Evolutionary conservation across 2,113 vertebrate species (phyloP).

Genomic region (Trachemys scripta): DNA sequence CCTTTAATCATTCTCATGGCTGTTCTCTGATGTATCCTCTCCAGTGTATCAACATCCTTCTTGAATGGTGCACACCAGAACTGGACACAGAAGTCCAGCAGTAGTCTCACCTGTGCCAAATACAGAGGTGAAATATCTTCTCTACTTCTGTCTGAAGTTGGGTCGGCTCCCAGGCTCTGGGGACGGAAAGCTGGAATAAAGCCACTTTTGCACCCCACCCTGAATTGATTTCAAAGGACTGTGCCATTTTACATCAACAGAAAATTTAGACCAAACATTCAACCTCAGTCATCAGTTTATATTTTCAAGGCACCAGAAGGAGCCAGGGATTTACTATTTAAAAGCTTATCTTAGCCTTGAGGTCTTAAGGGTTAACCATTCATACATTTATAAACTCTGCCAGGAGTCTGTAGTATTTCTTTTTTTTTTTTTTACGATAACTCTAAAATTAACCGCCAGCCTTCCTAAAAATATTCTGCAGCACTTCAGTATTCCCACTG

Average conservation of each 20-base stretch:
- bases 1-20: neutral
- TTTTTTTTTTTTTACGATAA: constrained; percentile 39
- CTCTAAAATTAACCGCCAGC: constrained; percentile 36
- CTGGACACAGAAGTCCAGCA: neutral
- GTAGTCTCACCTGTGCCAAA: neutral
- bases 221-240: neutral
- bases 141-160: neutral
- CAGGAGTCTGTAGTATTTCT: neutral
- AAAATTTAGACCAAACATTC: neutral
- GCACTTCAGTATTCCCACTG: constrained; percentile 31
- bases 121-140: neutral
- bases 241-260: neutral
- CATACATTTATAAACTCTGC: neutral
- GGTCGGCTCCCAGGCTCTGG: neutral
- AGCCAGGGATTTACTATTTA: neutral
- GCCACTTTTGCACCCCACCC: neutral
- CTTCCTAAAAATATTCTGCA: constrained; percentile 40
- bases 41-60: neutral
- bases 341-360: neutral
- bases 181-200: neutral
- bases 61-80: neutral
- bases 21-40: neutral
- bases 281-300: neutral
- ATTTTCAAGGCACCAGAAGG: neutral
- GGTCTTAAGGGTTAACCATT: neutral